These are phyloP conservation scores for Diploscapter pachys DNA, from an alignment of 1,140 invertebrate genomes.

Conservation along the genomic window DNA sequence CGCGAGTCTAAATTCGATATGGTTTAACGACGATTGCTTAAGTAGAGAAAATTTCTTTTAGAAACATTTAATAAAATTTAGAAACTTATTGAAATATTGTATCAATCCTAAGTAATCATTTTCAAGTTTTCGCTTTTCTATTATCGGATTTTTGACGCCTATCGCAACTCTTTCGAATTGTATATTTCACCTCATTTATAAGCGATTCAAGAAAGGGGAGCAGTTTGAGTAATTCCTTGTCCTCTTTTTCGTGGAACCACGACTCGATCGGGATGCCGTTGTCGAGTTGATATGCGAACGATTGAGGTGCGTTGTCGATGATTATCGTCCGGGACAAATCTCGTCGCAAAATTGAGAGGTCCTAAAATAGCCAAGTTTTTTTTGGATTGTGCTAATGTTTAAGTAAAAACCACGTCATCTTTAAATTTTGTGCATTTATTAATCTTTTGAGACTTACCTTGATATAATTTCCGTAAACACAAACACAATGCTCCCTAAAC, in stretches of 20 bases:
- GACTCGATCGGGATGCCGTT: conserved; percentile 96
- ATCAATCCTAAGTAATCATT: no score
- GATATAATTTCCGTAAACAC: conserved; percentile 91
- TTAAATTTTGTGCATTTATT: background rate
- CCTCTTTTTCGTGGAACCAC: conserved; percentile 87
- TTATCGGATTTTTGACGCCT: background rate
- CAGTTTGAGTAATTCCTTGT: conserved; percentile 84
- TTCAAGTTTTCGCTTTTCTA: conserved; percentile 3
- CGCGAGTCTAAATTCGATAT: conserved; percentile 27
- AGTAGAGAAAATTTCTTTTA: background rate
- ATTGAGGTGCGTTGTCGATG: conserved; percentile 86
- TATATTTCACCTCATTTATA: conserved; percentile 60
- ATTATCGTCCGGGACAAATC: conserved; percentile 87
- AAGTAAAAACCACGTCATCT: background rate
- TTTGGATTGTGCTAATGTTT: no score
- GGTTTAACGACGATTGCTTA: no score
- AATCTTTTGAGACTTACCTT: conserved; percentile 63
- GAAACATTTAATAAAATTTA: background rate
- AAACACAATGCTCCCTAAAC: conserved; percentile 90
- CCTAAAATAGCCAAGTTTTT: conserved; percentile 56
- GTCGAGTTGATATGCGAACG: conserved; percentile 85
- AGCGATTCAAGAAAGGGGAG: conserved; percentile 87
- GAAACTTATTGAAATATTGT: no score
- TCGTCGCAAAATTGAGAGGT: conserved; percentile 83
- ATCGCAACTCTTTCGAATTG: background rate